Evolutionary conservation across 2,888 invertebrate species (phyloP), one percentile per base, ranked within the genome.

Genomic region (Ctena decussata): DNA sequence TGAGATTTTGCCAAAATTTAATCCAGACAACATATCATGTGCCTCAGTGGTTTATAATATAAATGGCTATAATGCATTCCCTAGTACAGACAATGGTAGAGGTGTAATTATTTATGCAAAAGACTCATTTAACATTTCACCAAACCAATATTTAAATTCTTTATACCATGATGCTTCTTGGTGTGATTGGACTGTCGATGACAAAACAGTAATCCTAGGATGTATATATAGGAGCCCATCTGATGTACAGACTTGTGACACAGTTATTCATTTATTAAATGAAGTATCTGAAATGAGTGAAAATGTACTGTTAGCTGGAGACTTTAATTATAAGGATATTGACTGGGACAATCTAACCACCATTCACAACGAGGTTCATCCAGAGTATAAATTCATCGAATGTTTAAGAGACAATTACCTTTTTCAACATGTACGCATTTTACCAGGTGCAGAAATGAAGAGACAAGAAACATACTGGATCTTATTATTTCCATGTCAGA

Each of bases 91-190:
- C 41, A 57, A 44, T 37, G 57, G 72, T 21, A 71, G 79, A 39
- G 79, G 79, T 53, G 72, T 80, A 21, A 27, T 73, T 12, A 73
- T 80, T 32, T 78, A 78, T 72, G 73, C 60, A 24, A 80, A 73
- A 72, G 24, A n/a, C 11, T n/a, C 46, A 32, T 57, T 72, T 27
- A 76, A 76, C 32, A 12, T 79, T 18, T 79, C 79, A 37, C 60
- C 60, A 39, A 73, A 80, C 53, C 30, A 35, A 46, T 32, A 46
- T 46, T 44, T 74, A 41, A 74, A 65, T 27, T 69, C 35, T 21
- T 24, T 77, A 18, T 77, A 77, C n/a, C 32, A 70, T 32, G 70
- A 77, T 77, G 72, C 79, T 8, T 53, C 72, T 35, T 72, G 79
- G 79, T 37, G 49, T 24, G 57, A 79, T n/a, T 79, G 79, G 71